These are phyloP conservation scores for Cotesia vestalis DNA, from an alignment of 1,140 invertebrate species.

Conservation along the genomic window DNA sequence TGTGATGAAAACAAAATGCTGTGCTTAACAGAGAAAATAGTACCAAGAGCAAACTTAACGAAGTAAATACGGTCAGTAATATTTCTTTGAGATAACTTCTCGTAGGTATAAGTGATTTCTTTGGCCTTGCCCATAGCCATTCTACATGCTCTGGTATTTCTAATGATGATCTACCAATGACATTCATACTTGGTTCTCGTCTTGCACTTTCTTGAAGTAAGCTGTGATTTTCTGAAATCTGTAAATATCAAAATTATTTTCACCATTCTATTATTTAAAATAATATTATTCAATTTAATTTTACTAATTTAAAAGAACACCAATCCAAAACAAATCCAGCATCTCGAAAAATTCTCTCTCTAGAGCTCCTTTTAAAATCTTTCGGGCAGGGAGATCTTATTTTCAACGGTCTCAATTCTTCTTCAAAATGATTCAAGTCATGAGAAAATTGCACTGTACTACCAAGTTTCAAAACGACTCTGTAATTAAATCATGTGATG, in stretches of 20 bases:
- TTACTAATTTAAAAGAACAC: slow-evolving; percentile 86
- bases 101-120: slow-evolving; percentile 70
- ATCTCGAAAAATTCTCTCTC: slow-evolving; percentile 83
- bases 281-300: slow-evolving; percentile 18
- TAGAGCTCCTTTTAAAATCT: slow-evolving; percentile 84
- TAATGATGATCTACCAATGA: slow-evolving; percentile 55
- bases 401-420: slow-evolving; percentile 83
- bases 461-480: slow-evolving; percentile 82
- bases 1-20: slow-evolving; percentile 80
- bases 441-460: slow-evolving; percentile 78
- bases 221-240: slow-evolving; percentile 53
- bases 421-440: slow-evolving; percentile 77
- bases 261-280: slow-evolving; percentile 44
- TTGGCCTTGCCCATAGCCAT: slow-evolving; percentile 69
- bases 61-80: slow-evolving; percentile 75
- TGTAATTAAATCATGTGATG: slow-evolving; percentile 56
- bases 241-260: slow-evolving; percentile 46
- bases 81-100: slow-evolving; percentile 78
- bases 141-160: slow-evolving; percentile 54
- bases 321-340: slow-evolving; percentile 84
- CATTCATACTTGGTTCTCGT: slow-evolving; percentile 58
- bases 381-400: slow-evolving; percentile 79
- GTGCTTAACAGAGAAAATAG: slow-evolving; percentile 74
- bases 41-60: slow-evolving; percentile 74
- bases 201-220: slow-evolving; percentile 52